Evolutionary conservation across 2,113 vertebrate species (phyloP).

Genomic region (Notechis scutatus): DNA sequence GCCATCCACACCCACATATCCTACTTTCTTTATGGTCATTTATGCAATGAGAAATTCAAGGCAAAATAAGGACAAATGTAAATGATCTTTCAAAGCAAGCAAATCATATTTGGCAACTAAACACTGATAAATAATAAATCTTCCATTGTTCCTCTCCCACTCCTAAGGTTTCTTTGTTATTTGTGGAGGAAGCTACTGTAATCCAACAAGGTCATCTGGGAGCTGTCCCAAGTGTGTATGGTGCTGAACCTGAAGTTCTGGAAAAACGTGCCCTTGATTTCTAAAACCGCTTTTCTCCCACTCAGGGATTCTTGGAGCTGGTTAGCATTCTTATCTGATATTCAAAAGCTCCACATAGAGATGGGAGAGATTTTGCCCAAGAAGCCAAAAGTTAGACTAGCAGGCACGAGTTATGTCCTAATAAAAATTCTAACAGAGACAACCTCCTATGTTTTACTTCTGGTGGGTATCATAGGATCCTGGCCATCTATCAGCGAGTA

Average conservation of each 20-base stretch:
- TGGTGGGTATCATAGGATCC: too few relatives aligned
- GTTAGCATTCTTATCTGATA: neutral
- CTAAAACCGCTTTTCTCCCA: neutral
- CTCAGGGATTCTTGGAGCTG: neutral
- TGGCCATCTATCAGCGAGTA: neutral
- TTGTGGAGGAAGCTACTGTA: neutral
- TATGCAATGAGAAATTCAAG: neutral
- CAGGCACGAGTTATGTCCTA: neutral
- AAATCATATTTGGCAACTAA: neutral
- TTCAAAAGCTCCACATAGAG: too few relatives aligned
- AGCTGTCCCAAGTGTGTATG: constrained; percentile 30
- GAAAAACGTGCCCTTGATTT: neutral
- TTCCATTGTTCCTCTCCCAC: neutral
- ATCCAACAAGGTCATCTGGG: neutral
- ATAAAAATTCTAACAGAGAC: neutral
- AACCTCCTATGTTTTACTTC: neutral
- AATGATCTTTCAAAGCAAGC: neutral
- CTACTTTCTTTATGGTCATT: neutral
- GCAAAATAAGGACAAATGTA: neutral
- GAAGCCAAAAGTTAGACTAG: neutral
- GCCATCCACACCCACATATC: neutral
- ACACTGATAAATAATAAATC: neutral
- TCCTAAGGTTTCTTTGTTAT: neutral
- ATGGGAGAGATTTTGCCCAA: neutral
- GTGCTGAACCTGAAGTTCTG: constrained; percentile 13